Base-by-base conservation (phyloP, 2,797 vertebrate genomes). In the Takifugu rubripes region DNA sequence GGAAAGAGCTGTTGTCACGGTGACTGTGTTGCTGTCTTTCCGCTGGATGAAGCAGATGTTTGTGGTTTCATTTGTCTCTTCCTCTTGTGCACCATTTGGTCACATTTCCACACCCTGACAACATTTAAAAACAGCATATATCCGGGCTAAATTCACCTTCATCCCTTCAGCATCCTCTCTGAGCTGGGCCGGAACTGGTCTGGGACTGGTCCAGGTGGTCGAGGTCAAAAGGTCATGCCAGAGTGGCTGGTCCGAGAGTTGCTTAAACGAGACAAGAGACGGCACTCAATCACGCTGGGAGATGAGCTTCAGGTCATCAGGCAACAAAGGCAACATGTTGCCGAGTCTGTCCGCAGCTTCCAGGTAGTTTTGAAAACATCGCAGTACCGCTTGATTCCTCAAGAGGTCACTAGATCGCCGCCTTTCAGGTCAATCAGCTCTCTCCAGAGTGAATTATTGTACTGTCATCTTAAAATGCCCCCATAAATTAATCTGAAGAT, bases 231-330 rank as follows among this genome's bases (percentile, higher is more conserved):
- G 71, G 55, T 40, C 45, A 25, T 62, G 47, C 83, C 75, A 0
- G 70, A 82, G 46, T 89, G 89, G 88, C 47, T 92, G 59, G 57
- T 84, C 65, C 66, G 56, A 70, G 90, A 91, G 51, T 61, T 83
- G 25, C 69, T 90, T 56, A 91, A 72, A 36, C 50, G 70, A 33
- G 79, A 84, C 50, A 67, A 71, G 57, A 79, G 69, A 49, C 76
- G 85, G 51, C 88, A 87, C 64, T 90, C 85, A 0, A 5, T 91
- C 2, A 31, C 83, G 27, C 65, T 88, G 3, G 67, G 61, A 46
- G 83, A 88, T 52, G 72, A 71, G 0, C 1, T 59, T 26, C 45
- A 66, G 29, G 62, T 66, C 21, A 61, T 5, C 1, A 68, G 54
- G 11, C 36, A 40, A 70, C 79, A 4, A 0, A 66, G 56, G 8